Conservation (phyloP, 2,113 vertebrate genomes). For the Scomber scombrus region DNA sequence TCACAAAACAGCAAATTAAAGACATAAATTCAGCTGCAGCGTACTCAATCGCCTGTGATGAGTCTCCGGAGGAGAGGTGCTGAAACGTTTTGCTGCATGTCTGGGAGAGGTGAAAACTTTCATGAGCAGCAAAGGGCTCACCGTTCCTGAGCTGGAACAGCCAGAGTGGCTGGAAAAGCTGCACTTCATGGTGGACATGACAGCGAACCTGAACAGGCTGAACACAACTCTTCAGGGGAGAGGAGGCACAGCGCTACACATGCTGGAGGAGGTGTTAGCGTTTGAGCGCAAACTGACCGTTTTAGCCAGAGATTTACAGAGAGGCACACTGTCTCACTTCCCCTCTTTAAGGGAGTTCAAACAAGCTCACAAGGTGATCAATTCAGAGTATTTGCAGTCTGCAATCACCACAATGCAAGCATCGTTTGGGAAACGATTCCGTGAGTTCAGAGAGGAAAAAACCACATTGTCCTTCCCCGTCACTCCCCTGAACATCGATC, state of each 20-base stretch:
- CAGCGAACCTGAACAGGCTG: slow-evolving; percentile 52
- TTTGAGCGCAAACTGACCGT: neutral
- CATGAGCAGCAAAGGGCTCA: slow-evolving; percentile 55
- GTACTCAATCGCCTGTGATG: slow-evolving; percentile 3
- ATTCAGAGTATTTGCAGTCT: slow-evolving; percentile 12
- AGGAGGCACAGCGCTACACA: slow-evolving; percentile 10
- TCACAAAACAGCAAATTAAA: neutral
- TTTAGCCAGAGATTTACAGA: neutral
- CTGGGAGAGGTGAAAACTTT: slow-evolving; percentile 65
- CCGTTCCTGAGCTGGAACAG: slow-evolving; percentile 49
- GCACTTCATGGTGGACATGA: slow-evolving; percentile 68
- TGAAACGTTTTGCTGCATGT: slow-evolving; percentile 54
- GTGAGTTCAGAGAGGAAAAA: slow-evolving; percentile 54
- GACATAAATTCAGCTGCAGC: neutral
- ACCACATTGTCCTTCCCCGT: slow-evolving; percentile 49
- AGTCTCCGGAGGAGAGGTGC: slow-evolving; percentile 60
- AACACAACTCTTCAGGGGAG: slow-evolving; percentile 31
- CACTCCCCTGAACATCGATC: neutral
- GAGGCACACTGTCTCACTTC: slow-evolving; percentile 5
- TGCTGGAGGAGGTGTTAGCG: slow-evolving; percentile 2
- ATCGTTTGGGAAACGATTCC: slow-evolving; percentile 37
- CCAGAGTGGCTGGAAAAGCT: slow-evolving; percentile 56
- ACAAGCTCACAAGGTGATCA: neutral
- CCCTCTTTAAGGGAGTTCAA: neutral
- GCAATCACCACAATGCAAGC: slow-evolving; percentile 5